Base-by-base conservation (phyloP, 2,888 invertebrate genomes). In the Aradus depressus region DNA sequence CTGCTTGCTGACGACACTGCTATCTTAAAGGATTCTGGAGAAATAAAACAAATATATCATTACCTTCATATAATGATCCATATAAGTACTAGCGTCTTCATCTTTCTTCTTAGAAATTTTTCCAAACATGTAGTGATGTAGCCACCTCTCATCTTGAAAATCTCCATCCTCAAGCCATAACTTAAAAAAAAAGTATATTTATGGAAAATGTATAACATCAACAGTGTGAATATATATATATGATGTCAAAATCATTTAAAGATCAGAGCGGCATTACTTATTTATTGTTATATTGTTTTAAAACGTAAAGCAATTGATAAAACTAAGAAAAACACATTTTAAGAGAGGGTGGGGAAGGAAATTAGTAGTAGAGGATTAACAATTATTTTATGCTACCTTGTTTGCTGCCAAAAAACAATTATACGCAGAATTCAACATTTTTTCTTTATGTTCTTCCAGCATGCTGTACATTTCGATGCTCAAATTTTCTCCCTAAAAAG, bases 111-210 rank as follows among this genome's bases (percentile, higher is more conserved):
- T 93, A 0, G 84, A 79, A 47, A 93, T 84, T 75, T 96, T 96
- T 0, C 91, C 95, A n/a, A 95, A 71, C 85, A 95, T 91, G 64
- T 93, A 95, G 66, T 89, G 87, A 63, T 87, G 82, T 28, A 93
- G 71, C 95, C 95, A 96, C 51, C 84, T 76, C 64, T 95, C 93
- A 64, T 92, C 91, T 57, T 79, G 78, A 22, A 58, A 51, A 22
- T 60, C 60, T 18, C 52, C 52, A 23, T 45, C 45, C 4, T 49
- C 50, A 44, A 57, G 54, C 59, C 59, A 59, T 18, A 58, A 23
- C 56, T 59, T 18, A 39, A 45, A 16, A 37, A 32, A n/a, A 21
- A 47, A 35, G 16, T 25, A 23, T 21, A 42, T 4, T 8, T 39
- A 21, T 39, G 18, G 6, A 41, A 44, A 16, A 34, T 14, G 2